Evolutionary conservation across 2,888 invertebrate genomes (phyloP).

Genomic region (Agrenia bidenticulata): DNA sequence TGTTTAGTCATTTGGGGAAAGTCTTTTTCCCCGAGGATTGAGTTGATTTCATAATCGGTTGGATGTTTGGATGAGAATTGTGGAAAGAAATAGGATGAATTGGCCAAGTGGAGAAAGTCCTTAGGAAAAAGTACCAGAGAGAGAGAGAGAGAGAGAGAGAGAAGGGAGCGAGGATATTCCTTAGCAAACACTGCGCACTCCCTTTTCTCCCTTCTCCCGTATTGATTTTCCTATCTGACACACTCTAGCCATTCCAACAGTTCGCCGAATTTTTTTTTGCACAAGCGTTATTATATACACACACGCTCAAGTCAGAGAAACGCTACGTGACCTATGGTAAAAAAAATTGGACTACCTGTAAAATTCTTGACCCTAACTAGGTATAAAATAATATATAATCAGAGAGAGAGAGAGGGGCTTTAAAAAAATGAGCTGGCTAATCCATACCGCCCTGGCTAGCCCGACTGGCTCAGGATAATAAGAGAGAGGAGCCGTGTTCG

Average conservation of each 20-base stretch:
- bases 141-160: background rate
- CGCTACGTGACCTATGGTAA: conserved; percentile 41
- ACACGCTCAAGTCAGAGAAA: conserved; percentile 4
- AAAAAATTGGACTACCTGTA: conserved; percentile 20
- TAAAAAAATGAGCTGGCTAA: too few species aligned
- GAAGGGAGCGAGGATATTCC: conserved; percentile 37
- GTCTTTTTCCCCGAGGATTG: too few species aligned
- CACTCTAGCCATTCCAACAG: conserved; percentile 14
- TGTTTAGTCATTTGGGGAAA: too few species aligned
- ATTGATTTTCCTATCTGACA: conserved; percentile 53
- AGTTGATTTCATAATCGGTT: too few species aligned
- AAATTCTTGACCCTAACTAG: background rate
- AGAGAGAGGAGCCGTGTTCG: too few species aligned
- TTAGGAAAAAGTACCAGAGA: background rate
- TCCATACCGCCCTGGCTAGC: too few species aligned
- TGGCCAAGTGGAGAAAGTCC: background rate
- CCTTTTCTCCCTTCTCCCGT: conserved; percentile 51
- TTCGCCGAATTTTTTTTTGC: conserved; percentile 24
- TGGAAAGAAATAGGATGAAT: background rate
- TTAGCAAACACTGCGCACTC: conserved; percentile 52
- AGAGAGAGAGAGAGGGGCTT: too few species aligned
- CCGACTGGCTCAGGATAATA: too few species aligned
- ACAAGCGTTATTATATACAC: conserved; percentile 13
- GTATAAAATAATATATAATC: too few species aligned
- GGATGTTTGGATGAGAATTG: background rate